Evolutionary conservation across 1,140 invertebrate genomes (phyloP), one percentile per base, ranked within the genome.

Genomic region (Calliopsis andreniformis): DNA sequence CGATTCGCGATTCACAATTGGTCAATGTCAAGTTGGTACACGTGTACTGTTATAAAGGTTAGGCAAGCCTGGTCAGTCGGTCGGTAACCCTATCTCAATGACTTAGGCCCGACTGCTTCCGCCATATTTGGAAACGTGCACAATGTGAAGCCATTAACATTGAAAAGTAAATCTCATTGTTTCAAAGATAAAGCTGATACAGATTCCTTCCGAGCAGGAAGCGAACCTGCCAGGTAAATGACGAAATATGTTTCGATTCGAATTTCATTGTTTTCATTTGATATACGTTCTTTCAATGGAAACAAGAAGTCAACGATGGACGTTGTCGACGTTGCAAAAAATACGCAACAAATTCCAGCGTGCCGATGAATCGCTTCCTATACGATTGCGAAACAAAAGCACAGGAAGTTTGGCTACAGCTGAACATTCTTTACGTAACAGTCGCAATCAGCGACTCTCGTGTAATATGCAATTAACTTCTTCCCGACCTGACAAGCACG

Each of bases 21-120:
- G 84, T 85, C 88, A 89, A 88, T 89, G 88, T 84, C 88, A 88
- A 59, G 76, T 79, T 59, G 61, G 86, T 87, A 78, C 87, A 73
- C 68, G 76, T 81, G 86, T 59, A 87, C 82, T 59, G 14, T 63
- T 14, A 45, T 66, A 51, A 73, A 43, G 32, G 39, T 67, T 39
- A 49, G 10, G 18, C 63, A 39, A 30, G 20, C 20, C 16, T 56
- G 32, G n/a, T 53, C 42, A 75, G 18, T 53, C 68, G 77, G 81
- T 83, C 76, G 72, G 59, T 80, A 79, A 86, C 75, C 82, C 7
- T 49, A 62, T 64, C 68, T 23, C 14, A 72, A 77, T 71, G n/a
- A 23, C 42, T 56, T 47, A 28, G n/a, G 42, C 39, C 35, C 32
- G 5, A 47, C 8, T 2, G 16, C 3, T 5, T 16, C 18, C 1